A percentile compares a stretch with the other conserved stretches of the same genome.
Conservation (phyloP, 1,140 invertebrate genomes). For the Venturia canescens region DNA sequence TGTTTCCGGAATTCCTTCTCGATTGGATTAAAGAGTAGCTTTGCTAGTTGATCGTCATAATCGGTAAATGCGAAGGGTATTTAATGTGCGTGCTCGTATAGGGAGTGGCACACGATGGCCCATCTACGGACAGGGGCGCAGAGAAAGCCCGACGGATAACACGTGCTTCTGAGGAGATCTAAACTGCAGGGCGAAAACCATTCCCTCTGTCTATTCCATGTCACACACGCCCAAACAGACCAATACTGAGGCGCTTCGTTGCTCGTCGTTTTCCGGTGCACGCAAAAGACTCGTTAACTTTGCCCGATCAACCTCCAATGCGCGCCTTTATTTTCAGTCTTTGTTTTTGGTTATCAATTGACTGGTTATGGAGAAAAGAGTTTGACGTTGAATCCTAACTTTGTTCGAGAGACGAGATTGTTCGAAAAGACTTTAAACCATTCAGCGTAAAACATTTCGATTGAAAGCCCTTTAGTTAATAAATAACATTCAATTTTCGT, state of each 20-base stretch:
- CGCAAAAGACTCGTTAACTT: conserved; percentile 70
- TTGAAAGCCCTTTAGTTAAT: too few species aligned
- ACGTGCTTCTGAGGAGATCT: too few species aligned
- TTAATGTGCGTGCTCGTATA: conserved; percentile 62
- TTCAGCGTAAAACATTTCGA: too few species aligned
- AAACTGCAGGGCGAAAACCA: conserved; percentile 15
- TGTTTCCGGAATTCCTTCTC: too few species aligned
- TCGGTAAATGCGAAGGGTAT: conserved; percentile 48
- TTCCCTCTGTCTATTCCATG: conserved; percentile 33
- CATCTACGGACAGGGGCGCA: too few species aligned
- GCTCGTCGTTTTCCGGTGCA: conserved; percentile 61
- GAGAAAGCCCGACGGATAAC: too few species aligned
- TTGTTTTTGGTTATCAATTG: not conserved
- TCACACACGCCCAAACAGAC: conserved; percentile 37
- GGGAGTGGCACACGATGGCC: conserved; percentile 57
- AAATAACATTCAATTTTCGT: too few species aligned
- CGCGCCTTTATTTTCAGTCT: conserved; percentile 19
- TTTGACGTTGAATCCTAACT: too few species aligned
- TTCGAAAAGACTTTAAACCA: too few species aligned
- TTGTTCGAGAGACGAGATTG: too few species aligned
- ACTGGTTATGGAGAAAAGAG: too few species aligned
- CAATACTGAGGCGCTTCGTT: conserved; percentile 9
- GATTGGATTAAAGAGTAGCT: too few species aligned
- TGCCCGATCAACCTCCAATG: conserved; percentile 52
- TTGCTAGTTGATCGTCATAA: not conserved